Evolutionary conservation across 2,113 vertebrate genomes (phyloP).

Genomic region (Crocuta crocuta): DNA sequence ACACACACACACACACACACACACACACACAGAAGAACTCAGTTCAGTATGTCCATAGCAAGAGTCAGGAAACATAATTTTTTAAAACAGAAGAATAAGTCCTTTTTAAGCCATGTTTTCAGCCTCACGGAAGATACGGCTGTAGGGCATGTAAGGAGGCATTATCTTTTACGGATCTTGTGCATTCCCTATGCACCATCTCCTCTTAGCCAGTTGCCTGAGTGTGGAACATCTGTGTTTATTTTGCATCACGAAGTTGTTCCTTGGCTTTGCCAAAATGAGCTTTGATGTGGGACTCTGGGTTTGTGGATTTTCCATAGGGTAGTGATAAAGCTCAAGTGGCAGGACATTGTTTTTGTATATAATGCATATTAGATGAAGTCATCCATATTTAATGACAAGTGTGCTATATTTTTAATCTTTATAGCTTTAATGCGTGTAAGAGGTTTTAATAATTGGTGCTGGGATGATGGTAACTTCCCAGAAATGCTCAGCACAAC

Average conservation of each 20-base stretch:
- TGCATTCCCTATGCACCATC: constrained; percentile 48
- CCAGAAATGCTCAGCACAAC: constrained; percentile 86
- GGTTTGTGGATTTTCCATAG: constrained; percentile 77
- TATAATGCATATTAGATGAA: constrained; percentile 89
- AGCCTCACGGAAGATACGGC: neutral
- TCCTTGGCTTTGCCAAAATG: constrained; percentile 83
- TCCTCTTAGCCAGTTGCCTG: constrained; percentile 70
- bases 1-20: rapidly evolving
- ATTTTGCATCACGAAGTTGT: constrained; percentile 87
- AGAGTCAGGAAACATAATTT: neutral
- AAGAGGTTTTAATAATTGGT: constrained; percentile 91
- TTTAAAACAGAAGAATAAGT: constrained; percentile 33
- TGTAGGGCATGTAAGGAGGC: neutral
- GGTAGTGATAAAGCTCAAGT: constrained; percentile 72
- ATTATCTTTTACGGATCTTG: constrained; percentile 4
- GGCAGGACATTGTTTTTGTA: constrained; percentile 78
- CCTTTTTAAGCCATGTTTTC: neutral
- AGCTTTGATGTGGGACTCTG: constrained; percentile 79
- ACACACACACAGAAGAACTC: neutral
- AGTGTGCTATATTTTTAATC: constrained; percentile 90
- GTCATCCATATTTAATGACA: constrained; percentile 89
- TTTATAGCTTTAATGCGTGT: constrained; percentile 89
- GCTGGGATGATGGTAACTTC: constrained; percentile 85
- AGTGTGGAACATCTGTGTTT: constrained; percentile 89
- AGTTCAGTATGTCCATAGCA: neutral